Evolutionary conservation across 1,140 invertebrate genomes (phyloP), one percentile per base, ranked within the genome.

Genomic region (Parasteatoda tepidariorum): DNA sequence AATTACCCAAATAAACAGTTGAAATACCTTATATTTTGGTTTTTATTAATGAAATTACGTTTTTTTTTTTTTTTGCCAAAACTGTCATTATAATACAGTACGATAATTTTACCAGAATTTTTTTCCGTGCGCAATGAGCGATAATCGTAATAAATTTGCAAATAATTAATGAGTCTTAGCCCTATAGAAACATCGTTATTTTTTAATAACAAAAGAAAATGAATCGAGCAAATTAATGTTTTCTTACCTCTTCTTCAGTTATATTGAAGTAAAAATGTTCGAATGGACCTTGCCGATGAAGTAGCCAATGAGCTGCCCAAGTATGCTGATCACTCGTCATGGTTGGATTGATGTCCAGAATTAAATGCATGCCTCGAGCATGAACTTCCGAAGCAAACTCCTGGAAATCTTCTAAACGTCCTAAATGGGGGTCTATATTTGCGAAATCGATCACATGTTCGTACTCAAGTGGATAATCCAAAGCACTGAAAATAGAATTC

Each of bases 401-500:
- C 61, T 90, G 86, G 83, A 95, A 92, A 88, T 95, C 93, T 70
- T 91, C 89, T 24, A 92, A 85, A 3, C 89, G 90, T 3, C 95
- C 94, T n/a, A 95, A 85, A 84, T 90, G 90, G 15, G 89, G 88
- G 82, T 93, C 92, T 31, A 95, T 91, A 3, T 90, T 88, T 0
- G 89, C 90, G 62, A 94, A 88, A 55, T 91, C 93, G 11, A 91
- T 91, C 11, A 92, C 89, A 86, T 94, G 92, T 78, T 91, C 89
- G 86, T 92, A 94, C 85, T 93, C 88, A 84, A 94, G 92, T 1
- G 93, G 93, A 88, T 94, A 95, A 85, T 93, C 88, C 24, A 89
- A 85, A 1, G 93, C 90, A 74, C 91, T 89, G 87, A 94, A 95
- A 76, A 95, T 94, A 0, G 93, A 94, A 89, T 94, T 95, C 0